A percentile compares a stretch with the other conserved stretches of the same genome.
These are phyloP conservation scores for Cryptomyrus ogoouensis DNA, from an alignment of 2,113 vertebrate species.

Conservation along the genomic window DNA sequence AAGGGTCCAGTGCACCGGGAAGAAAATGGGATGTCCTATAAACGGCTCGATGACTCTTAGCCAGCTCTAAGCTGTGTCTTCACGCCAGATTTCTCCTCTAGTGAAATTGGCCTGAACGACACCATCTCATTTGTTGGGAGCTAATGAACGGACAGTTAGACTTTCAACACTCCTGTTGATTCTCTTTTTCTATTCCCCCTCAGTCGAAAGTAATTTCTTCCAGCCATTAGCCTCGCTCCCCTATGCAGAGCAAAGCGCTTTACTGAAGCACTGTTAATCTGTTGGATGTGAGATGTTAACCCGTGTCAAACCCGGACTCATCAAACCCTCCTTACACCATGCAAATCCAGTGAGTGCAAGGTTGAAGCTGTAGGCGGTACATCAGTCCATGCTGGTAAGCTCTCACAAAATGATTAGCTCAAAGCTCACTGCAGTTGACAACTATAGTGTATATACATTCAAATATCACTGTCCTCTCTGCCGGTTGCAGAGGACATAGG, in stretches of 20 bases:
- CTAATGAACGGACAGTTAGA: constrained; percentile 32
- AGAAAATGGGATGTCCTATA: constrained; percentile 39
- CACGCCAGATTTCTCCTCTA: constrained; percentile 36
- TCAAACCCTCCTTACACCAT: background rate
- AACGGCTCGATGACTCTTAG: constrained; percentile 41
- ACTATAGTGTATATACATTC: background rate
- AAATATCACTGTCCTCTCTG: background rate
- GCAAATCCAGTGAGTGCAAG: constrained; percentile 33
- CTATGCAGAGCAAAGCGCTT: constrained; percentile 24
- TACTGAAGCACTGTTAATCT: constrained; percentile 43
- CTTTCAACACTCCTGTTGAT: constrained; percentile 14
- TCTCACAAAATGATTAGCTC: constrained; percentile 8
- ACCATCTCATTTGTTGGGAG: constrained; percentile 33
- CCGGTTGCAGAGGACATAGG: background rate
- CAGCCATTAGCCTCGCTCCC: constrained; percentile 41
- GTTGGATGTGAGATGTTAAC: constrained; percentile 46
- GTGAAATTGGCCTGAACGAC: constrained; percentile 33
- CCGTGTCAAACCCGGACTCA: background rate
- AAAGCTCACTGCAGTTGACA: constrained; percentile 5
- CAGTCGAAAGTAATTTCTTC: constrained; percentile 38
- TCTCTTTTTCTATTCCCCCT: constrained; percentile 16
- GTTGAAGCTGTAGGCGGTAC: background rate
- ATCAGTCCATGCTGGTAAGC: background rate
- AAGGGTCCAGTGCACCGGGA: background rate
- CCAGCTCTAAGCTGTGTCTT: constrained; percentile 37